Evolutionary conservation across 1,140 invertebrate species (phyloP), one percentile per base, ranked within the genome.

Genomic region (Micrasema longulum): DNA sequence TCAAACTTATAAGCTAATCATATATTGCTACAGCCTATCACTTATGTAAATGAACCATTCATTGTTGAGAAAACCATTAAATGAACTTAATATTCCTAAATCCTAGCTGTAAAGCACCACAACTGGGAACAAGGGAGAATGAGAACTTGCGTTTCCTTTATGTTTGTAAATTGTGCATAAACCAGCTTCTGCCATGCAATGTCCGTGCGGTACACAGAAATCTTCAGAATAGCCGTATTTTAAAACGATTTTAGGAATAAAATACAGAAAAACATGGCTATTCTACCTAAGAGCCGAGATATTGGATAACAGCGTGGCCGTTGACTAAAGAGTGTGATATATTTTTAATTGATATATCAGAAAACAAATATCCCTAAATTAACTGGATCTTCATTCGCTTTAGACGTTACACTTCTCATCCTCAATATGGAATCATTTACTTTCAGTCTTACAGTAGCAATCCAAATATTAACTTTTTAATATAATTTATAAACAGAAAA

Each of bases 21-120:
- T 38, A 71, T 75, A 75, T 75, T 71, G 73, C 69, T 71, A 75
- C 68, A 52, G 68, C 57, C 63, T 69, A 63, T 65, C 62, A 65
- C 48, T 68, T 73, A 66, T 69, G 67, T 69, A 48, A 50, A 73
- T 63, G 41, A 53, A 64, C 38, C 45, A 45, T 62, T 60, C 11
- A 47, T 47, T 48, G 35, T 47, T 66, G 53, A 74, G 63, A 55
- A 69, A 70, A 62, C 23, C 55, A 69, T 66, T 47, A 71, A 2
- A 60, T 69, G 31, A 71, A 50, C 70, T 60, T 69, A 69, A 74
- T 66, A 67, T 20, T 11, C 71, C 63, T 60, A 73, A 20, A 60
- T 31, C 43, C 60, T 64, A 64, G 41, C 43, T 48, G 52, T 72
- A 69, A 75, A 75, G 74, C 74, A 75, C 69, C 74, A 69, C 16